Conservation (phyloP, 1,140 invertebrate genomes). For the Zaprionus capensis region DNA sequence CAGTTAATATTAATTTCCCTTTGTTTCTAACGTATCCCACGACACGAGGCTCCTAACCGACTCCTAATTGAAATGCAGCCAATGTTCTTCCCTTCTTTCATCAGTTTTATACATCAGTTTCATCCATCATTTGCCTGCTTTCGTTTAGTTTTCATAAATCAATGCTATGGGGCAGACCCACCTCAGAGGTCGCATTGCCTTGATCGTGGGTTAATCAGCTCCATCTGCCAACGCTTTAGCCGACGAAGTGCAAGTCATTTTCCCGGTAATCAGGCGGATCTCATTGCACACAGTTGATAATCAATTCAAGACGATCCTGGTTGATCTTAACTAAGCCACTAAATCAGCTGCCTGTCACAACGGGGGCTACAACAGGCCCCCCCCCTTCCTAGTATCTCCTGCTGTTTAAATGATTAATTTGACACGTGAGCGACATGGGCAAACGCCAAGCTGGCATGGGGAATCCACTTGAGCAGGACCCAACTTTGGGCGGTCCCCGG, state of each 20-base stretch:
- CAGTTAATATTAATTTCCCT: no score
- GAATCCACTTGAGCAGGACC: slow-evolving; percentile 51
- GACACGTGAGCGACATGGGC: slow-evolving; percentile 64
- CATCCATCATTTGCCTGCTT: background rate
- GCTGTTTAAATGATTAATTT: slow-evolving; percentile 70
- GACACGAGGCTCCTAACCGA: background rate
- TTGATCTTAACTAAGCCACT: slow-evolving; percentile 54
- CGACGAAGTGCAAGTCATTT: background rate
- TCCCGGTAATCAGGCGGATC: slow-evolving; percentile 3
- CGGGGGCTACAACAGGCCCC: background rate
- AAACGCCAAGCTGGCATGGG: slow-evolving; percentile 31
- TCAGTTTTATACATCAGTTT: background rate
- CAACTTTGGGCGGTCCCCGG: slow-evolving; percentile 63
- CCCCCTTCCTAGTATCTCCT: background rate
- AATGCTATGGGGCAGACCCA: slow-evolving; percentile 15
- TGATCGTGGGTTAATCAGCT: slow-evolving; percentile 22
- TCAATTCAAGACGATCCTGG: slow-evolving; percentile 39
- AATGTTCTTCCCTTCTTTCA: background rate
- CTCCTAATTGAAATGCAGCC: background rate
- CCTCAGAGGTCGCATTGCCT: background rate
- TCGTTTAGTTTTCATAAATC: slow-evolving; percentile 7
- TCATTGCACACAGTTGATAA: slow-evolving; percentile 22
- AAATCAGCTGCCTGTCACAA: slow-evolving; percentile 69
- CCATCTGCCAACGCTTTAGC: slow-evolving; percentile 18
- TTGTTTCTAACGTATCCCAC: no score